Evolutionary conservation across 1,140 invertebrate species (phyloP), one percentile per base, ranked within the genome.

Genomic region (Ephestia elutella): DNA sequence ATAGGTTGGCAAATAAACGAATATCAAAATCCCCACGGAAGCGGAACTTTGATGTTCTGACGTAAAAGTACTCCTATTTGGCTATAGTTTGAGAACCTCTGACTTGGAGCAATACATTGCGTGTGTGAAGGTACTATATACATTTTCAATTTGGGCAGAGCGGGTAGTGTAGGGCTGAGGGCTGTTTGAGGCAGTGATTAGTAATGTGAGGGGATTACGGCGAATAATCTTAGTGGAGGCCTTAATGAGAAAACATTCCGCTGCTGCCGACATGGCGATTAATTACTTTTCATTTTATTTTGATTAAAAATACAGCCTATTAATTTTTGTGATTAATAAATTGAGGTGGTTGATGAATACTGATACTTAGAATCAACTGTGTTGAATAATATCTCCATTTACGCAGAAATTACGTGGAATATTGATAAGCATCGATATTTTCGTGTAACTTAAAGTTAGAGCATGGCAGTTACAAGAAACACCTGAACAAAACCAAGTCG

Each of bases 201-300:
- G 80, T 84, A 80, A 77, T 78, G 76, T 70, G 72, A 72, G 70
- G 76, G 72, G 77, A 75, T 80, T 81, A 83, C 78, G 80, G 78
- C 71, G 63, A 80, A 85, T 82, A 81, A 82, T 81, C 79, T 82
- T 82, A 75, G 72, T 75, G 73, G 70, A 78, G 70, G 69, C 73
- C 71, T 71, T 84, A 84, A 84, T 84, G 81, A 84, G 81, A 84
- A 84, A 82, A 82, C 74, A 82, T 77, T 80, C 74, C 70, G 61
- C 68, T 71, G 67, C 59, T 68, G 63, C 64, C 61, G 71, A 65
- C 65, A 70, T 71, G 65, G 69, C 67, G 66, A 78, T 77, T 74
- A 76, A 82, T 82, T 80, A 73, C 77, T 75, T 73, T 74, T 69
- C 63, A 73, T 75, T 65, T 44, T 44, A 44, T 75, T 65, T 44